These are phyloP conservation scores for Drosophila recens DNA, from an alignment of 2,888 invertebrate genomes.

Conservation along the genomic window DNA sequence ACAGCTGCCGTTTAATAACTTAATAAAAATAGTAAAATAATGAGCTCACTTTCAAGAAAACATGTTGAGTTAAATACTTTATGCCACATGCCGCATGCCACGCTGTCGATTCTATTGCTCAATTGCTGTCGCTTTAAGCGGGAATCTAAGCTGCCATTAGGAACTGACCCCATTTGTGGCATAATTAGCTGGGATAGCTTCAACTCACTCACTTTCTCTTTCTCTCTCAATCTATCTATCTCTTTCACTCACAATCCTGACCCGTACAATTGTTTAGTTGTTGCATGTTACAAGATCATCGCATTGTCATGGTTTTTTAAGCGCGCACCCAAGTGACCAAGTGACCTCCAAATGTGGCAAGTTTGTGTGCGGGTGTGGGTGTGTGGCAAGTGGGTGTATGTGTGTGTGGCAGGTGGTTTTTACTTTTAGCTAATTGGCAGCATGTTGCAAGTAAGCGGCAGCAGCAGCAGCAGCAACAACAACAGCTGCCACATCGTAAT, in stretches of 20 bases:
- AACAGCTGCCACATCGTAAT: conserved; percentile 16
- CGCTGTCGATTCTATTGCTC: neutral
- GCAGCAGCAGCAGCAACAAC: neutral
- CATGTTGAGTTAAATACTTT: neutral
- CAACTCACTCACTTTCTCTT: neutral
- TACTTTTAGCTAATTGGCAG: conserved; percentile 55
- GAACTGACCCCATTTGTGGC: conserved; percentile 20
- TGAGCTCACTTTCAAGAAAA: conserved; percentile 1
- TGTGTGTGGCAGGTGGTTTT: conserved; percentile 20
- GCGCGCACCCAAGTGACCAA: conserved; percentile 19
- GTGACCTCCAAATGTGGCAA: conserved; percentile 32
- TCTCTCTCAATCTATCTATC: neutral
- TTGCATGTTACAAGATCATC: conserved; percentile 49
- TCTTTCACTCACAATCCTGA: conserved; percentile 8
- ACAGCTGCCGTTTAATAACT: neutral
- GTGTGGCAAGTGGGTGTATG: neutral
- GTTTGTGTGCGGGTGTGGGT: neutral
- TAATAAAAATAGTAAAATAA: neutral
- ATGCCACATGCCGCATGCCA: neutral
- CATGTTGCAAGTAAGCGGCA: conserved; percentile 29
- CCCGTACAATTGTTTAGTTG: conserved; percentile 24
- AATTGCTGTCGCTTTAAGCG: conserved; percentile 6
- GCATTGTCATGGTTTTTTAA: conserved; percentile 17
- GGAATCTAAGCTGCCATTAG: conserved; percentile 8
- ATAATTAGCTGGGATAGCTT: conserved; percentile 13